Evolutionary conservation across 2,113 vertebrate species (phyloP).

Genomic region (Corythornis madagascariensis): DNA sequence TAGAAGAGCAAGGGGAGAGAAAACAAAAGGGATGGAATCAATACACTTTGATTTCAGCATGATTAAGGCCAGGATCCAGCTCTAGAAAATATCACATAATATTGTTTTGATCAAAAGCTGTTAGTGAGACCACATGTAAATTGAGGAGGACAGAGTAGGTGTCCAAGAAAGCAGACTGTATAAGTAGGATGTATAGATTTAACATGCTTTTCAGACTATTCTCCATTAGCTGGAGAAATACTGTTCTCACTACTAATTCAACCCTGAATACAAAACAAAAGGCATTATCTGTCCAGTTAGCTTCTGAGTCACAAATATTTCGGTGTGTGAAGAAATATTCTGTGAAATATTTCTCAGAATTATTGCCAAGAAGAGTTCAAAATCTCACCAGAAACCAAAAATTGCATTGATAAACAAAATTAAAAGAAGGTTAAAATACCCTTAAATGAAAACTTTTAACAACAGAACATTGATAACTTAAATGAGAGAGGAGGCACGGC

Average conservation of each 20-base stretch:
- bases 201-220: conserved; percentile 26
- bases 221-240: not conserved
- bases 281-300: not conserved
- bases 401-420: not conserved
- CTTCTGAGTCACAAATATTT: not conserved
- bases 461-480: not conserved
- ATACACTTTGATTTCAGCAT: not conserved
- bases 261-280: not conserved
- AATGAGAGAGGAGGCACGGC: not conserved
- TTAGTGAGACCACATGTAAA: not conserved
- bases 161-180: not conserved
- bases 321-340: not conserved
- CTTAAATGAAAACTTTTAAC: not conserved
- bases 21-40: not conserved
- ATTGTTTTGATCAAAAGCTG: not conserved
- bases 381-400: not conserved
- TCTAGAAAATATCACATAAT: not conserved
- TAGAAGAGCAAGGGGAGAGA: not conserved
- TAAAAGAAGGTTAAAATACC: not conserved
- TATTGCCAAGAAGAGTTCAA: not conserved
- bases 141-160: not conserved
- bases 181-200: not conserved
- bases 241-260: not conserved
- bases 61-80: not conserved
- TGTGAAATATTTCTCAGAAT: conserved; percentile 18